A percentile compares a stretch with the other conserved stretches of the same genome.
Conservation (phyloP, 2,113 vertebrate genomes). For the Andinoacara biseriatus region DNA sequence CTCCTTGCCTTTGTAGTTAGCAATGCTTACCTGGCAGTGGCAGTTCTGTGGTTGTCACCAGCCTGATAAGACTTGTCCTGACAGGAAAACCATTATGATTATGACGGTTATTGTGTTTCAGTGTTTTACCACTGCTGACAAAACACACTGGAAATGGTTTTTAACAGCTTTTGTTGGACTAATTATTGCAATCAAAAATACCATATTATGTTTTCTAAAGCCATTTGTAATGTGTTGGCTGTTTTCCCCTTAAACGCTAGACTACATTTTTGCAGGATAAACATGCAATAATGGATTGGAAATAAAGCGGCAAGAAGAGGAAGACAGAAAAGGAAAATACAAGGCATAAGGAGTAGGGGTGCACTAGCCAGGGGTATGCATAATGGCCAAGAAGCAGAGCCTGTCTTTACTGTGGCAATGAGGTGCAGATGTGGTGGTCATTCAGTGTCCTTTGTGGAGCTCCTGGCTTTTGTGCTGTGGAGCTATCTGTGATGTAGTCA, state of each 20-base stretch:
- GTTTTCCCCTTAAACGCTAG: conserved; percentile 57
- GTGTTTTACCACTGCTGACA: conserved; percentile 58
- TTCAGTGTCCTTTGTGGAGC: conserved; percentile 54
- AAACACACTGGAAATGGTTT: conserved; percentile 63
- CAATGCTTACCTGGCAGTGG: conserved; percentile 67
- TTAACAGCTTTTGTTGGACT: conserved; percentile 59
- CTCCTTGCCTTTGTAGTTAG: conserved; percentile 34
- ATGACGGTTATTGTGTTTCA: conserved; percentile 66
- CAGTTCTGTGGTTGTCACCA: conserved; percentile 41
- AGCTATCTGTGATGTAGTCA: conserved; percentile 46
- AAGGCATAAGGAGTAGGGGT: conserved; percentile 6
- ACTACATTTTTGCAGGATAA: conserved; percentile 50
- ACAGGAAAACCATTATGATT: conserved; percentile 69
- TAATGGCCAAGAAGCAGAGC: conserved; percentile 33
- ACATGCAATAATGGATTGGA: conserved; percentile 37
- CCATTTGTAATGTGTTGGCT: conserved; percentile 56
- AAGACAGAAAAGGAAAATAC: conserved; percentile 16
- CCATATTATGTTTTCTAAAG: conserved; percentile 60
- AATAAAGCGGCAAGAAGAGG: conserved; percentile 30
- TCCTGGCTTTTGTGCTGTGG: conserved; percentile 48
- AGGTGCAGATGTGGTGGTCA: conserved; percentile 55
- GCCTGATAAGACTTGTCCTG: conserved; percentile 63
- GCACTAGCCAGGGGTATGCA: conserved; percentile 5
- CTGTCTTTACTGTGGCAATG: conserved; percentile 44
- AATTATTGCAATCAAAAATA: conserved; percentile 69